Evolutionary conservation across 30 jellyfish, hydroid and myxozoan genomes (phyloP).

Genomic region (Nemopilema nomurai): DNA sequence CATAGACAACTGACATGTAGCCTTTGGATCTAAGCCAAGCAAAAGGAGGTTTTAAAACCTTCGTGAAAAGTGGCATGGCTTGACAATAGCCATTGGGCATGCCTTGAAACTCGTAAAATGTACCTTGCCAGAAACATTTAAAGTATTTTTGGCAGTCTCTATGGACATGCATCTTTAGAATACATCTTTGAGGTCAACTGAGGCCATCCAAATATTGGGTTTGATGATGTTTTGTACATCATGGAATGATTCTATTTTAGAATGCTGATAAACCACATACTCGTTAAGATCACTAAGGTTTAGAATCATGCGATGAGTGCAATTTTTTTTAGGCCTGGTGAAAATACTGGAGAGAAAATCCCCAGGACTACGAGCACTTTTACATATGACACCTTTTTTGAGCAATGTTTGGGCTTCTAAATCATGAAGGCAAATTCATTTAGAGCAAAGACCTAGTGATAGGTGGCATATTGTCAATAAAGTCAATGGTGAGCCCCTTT

Average conservation of each 20-base stretch:
- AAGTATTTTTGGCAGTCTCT: conserved; percentile 26
- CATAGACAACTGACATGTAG: not conserved
- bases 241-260: conserved; percentile 54
- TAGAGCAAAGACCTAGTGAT: conserved; percentile 9
- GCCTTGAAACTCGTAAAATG: conserved; percentile 13
- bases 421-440: conserved; percentile 14
- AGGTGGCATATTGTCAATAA: conserved; percentile 19
- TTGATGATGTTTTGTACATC: conserved; percentile 15
- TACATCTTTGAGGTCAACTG: conserved; percentile 55
- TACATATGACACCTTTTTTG: conserved; percentile 9
- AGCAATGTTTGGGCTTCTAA: conserved; percentile 20
- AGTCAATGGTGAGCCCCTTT: conserved; percentile 40
- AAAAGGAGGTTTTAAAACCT: conserved; percentile 23
- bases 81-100: conserved; percentile 42
- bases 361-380: conserved; percentile 12
- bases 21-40: conserved; percentile 5
- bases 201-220: conserved; percentile 31
- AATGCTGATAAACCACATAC: conserved; percentile 35
- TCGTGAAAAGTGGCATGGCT: conserved; percentile 24
- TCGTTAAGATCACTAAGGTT: conserved; percentile 36
- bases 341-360: conserved; percentile 32
- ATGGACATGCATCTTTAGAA: conserved; percentile 29
- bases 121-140: conserved; percentile 17
- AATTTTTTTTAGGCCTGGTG: conserved; percentile 47
- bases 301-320: conserved; percentile 48